Evolutionary conservation across 2,888 invertebrate species (phyloP), one percentile per base, ranked within the genome.

Genomic region (Macrophya annulata): DNA sequence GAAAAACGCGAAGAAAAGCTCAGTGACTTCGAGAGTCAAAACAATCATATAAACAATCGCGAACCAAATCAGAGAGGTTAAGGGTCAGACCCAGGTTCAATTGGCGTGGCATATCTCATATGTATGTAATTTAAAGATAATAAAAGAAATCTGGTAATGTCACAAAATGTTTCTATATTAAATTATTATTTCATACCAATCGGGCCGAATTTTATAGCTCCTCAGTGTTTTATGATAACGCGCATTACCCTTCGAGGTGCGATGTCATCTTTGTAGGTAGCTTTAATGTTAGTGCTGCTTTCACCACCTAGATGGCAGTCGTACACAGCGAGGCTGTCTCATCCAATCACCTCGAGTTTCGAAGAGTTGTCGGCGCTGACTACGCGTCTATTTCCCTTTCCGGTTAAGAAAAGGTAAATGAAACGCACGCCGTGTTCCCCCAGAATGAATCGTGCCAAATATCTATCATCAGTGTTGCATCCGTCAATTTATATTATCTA

Each of bases 331-430:
- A 81, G 31, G n/a, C 21, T 43, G 21, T 21, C 6, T 21, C 12
- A 40, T 59, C 81, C 81, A 81, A 81, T 81, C 62, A 62, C 51
- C 59, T 21, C 10, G 25, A 81, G 40, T 12, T 62, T 62, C 81
- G 12, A 40, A 17, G 2, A 62, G 71, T 68, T 68, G 37, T 43
- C 31, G 68, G 68, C 68, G 62, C n/a, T 68, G 31, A 8, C 68
- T 55, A 8, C 25, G 40, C 45, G 31, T 65, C 71, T 71, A 82
- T 85, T 55, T 25, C 89, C 91, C 90, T 92, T 92, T 90, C 89
- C 88, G 86, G 86, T 51, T 88, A 87, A 88, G 89, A 89, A 88
- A 91, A 92, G 91, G 92, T 92, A 91, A 88, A 87, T 84, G 85
- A 72, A 87, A 84, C 89, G 90, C 87, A 90, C 84, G 87, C 85